These are phyloP conservation scores for Alectura lathami DNA, from an alignment of 2,113 vertebrate genomes.

Conservation along the genomic window DNA sequence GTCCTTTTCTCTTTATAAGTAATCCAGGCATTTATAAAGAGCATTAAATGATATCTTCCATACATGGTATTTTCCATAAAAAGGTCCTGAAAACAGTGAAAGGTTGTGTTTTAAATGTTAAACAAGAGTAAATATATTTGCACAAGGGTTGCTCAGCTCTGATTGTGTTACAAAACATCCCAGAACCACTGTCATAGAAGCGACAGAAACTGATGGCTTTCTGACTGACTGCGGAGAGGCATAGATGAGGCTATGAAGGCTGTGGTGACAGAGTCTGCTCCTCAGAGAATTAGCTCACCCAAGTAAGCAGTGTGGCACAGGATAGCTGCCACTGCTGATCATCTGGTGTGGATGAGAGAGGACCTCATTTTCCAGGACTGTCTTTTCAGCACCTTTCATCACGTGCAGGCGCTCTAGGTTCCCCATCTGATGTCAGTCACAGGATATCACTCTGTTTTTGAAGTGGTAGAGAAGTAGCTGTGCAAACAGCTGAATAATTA, in stretches of 20 bases:
- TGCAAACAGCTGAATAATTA: slow-evolving; percentile 14
- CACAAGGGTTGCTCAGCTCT: not conserved
- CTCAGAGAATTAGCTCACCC: not conserved
- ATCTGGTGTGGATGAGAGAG: not conserved
- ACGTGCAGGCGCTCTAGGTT: not conserved
- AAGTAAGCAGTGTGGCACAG: not conserved
- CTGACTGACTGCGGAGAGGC: not conserved
- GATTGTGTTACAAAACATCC: not conserved
- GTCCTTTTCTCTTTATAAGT: not conserved
- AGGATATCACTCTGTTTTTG: not conserved
- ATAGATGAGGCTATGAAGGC: not conserved
- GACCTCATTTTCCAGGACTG: not conserved
- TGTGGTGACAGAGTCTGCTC: not conserved
- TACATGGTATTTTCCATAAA: not conserved
- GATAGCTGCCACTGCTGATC: not conserved
- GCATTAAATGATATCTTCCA: not conserved
- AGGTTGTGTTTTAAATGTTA: not conserved
- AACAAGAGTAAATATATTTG: not conserved
- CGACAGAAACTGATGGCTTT: not conserved
- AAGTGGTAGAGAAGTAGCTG: not conserved
- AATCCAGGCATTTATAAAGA: not conserved
- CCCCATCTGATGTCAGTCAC: slow-evolving; percentile 7
- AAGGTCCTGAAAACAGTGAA: not conserved
- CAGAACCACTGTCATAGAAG: not conserved
- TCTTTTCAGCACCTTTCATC: slow-evolving; percentile 17